phyloP scores from a whole-genome alignment of 2,888 invertebrate species.

The Harpalus rubripes region DNA sequence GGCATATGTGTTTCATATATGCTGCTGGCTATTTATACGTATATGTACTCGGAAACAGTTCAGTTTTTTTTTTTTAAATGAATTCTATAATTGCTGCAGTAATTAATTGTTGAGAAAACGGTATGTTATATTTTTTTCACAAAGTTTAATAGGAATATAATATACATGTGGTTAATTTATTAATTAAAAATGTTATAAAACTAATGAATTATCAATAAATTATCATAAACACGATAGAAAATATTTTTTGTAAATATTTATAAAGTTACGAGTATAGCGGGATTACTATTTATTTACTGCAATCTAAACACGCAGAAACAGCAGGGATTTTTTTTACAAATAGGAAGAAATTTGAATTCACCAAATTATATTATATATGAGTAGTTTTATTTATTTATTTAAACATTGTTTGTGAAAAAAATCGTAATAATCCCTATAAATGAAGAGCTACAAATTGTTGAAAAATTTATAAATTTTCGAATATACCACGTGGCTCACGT shows the following conservation, averaged over 20 bases:
- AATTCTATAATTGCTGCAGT: neutral
- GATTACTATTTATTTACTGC: no score
- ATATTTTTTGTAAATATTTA: neutral
- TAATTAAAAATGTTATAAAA: neutral
- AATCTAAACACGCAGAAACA: no score
- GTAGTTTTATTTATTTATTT: no score
- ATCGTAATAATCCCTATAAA: no score
- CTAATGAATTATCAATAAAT: neutral
- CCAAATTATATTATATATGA: no score
- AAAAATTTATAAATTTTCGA: no score
- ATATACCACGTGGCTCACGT: no score
- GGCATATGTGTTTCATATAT: neutral
- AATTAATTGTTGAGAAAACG: constrained; percentile 1
- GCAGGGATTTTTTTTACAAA: no score
- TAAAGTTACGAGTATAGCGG: no score
- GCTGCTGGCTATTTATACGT: neutral
- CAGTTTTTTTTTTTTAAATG: neutral
- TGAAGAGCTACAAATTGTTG: no score
- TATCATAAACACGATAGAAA: neutral
- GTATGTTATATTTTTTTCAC: constrained; percentile 4
- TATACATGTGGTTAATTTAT: neutral
- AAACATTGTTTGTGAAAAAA: no score
- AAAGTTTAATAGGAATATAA: neutral
- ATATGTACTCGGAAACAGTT: neutral
- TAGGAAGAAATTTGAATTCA: no score